Base-by-base conservation (phyloP, 1,140 invertebrate species). In the Drosophila neocordata region DNA sequence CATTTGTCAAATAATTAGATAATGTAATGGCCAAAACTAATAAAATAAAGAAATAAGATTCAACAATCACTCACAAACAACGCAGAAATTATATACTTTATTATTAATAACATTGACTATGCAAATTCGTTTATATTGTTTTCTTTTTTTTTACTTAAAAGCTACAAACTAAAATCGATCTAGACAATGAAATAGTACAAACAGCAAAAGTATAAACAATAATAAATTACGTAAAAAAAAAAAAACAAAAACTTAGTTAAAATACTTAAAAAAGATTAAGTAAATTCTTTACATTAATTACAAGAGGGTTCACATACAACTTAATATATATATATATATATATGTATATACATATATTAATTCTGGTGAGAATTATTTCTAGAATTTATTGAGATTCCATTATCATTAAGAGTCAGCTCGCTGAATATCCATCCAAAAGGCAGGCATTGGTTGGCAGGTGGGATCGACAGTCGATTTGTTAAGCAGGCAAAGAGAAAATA, bases 321-420 rank as follows among this genome's bases (percentile, higher is more conserved):
- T 74, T 56, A 74, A 31, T 6, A 53, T n/a, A 27, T n/a, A 53
- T n/a, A 27, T n/a, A 27, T 53, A 27, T 27, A 52, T n/a, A 27
- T n/a, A 27, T 53, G 13, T 27, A 52, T 38, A 51, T 67, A 74
- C 31, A 72, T 74, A 61, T 61, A 20, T 68, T 74, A 57, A 52
- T 53, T 74, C 75, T 56, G 66, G 76, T 67, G 83, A 37, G 75
- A 52, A 70, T 76, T 82, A 51, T 52, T 69, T 53, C 85, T 72
- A 22, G 78, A 66, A 56, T 63, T 83, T 74, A 84, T 80, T 18
- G 89, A 69, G 65, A 68, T 73, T 66, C 84, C 89, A 76, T 76
- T 90, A 66, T 90, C 89, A 64, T 83, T 85, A 38, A 90, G 72
- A 8, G 89, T 90, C 89, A 90, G 73, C 76, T 90, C 89, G 67